Evolutionary conservation across 2,113 vertebrate species (phyloP).

Genomic region (Plecturocebus donacophilus): DNA sequence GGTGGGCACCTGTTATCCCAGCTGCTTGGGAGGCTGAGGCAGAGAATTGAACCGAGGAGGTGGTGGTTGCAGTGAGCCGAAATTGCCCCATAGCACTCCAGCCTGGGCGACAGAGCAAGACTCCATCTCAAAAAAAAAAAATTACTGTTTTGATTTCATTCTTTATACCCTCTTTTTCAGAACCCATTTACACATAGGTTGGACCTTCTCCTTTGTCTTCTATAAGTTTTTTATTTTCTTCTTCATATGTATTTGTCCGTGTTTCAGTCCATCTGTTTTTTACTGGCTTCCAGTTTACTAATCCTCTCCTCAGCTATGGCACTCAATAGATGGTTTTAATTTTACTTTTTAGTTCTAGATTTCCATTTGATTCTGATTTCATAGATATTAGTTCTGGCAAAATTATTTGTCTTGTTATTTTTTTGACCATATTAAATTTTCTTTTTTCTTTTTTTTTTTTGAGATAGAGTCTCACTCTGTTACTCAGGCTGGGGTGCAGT

Average conservation of each 20-base stretch:
- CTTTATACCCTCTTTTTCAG: neutral
- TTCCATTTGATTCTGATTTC: constrained; percentile 40
- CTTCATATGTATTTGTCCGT: neutral
- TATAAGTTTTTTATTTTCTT: neutral
- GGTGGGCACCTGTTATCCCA: too few relatives aligned
- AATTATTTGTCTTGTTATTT: neutral
- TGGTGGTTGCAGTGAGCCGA: too few relatives aligned
- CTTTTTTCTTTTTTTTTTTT: too few relatives aligned
- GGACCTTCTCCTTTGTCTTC: neutral
- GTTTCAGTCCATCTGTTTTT: neutral
- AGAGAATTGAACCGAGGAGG: too few relatives aligned
- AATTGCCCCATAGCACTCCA: too few relatives aligned
- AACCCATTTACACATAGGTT: neutral
- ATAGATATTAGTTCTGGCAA: constrained; percentile 35
- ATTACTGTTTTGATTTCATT: neutral
- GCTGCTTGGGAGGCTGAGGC: too few relatives aligned
- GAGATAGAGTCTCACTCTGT: too few relatives aligned
- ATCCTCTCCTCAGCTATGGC: neutral
- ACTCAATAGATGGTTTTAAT: neutral
- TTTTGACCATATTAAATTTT: neutral
- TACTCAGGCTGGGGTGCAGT: too few relatives aligned
- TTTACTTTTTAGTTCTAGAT: constrained; percentile 25
- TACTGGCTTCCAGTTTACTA: neutral
- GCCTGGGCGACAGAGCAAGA: too few relatives aligned
- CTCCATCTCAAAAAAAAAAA: too few relatives aligned